Base-by-base conservation (phyloP, 2,797 vertebrate genomes). In the Lacerta viridis region DNA sequence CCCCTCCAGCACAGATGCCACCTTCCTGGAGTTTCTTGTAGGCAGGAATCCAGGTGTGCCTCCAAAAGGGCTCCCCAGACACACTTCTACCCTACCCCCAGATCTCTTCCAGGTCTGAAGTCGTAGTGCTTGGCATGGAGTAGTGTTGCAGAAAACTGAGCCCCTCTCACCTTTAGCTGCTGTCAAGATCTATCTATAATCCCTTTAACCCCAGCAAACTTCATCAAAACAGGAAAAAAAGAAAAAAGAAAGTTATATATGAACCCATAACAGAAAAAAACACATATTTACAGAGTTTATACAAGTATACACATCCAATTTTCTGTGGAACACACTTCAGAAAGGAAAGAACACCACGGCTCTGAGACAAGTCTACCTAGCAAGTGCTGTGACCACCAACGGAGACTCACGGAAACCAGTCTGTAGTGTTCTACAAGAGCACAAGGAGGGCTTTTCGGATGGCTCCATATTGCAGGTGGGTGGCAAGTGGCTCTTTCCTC, bases 151-250 rank as follows among this genome's bases (percentile, higher is more conserved):
- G 94, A 96, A 97, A 97, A 97, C 96, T 97, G 97, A 97, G 96
- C 97, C 97, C 98, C 97, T 97, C 96, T 97, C 97, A 98, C 97
- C 97, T 97, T 96, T 95, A 97, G 97, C 97, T 97, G 95, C 97
- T 97, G 96, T 96, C 97, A 97, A 97, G 97, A 97, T 97, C 97
- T 96, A 90, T 96, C 96, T 95, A 69, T 82, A 96, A 96, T 96
- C 98, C 97, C 97, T 97, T 97, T 98, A 98, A 98, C 98, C 98
- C 97, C 97, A 98, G 96, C 93, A 97, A 97, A 97, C 98, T 97
- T 97, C 97, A 97, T 97, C 95, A 94, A 95, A 93, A 86, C 59
- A 25, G 93, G 94, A 86, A 94, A 88, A 55, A 93, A 92, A 91
- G 95, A 96, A 80, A 93, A 89, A 93, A 94, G 85, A 82, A 93